Percentiles rank a stretch among this genome's conserved stretches.
phyloP scores from a whole-genome alignment of 2,113 vertebrate species.

The Lampris megalopsis region DNA sequence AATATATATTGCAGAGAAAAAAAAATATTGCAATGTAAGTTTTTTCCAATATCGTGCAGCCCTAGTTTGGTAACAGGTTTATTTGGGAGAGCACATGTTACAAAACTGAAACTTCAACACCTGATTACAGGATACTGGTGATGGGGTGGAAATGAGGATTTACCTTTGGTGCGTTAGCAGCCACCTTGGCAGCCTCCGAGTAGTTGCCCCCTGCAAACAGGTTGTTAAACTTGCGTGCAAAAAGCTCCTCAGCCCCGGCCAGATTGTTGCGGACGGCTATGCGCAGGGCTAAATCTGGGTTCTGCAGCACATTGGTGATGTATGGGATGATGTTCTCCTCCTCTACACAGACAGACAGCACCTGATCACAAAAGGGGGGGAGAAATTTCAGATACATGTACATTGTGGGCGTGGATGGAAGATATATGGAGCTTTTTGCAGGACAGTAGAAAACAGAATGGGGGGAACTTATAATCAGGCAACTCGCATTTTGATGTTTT shows the following conservation, averaged over 20 bases:
- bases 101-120: too few species aligned
- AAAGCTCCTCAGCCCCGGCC: constrained; percentile 96
- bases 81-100: too few species aligned
- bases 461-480: neutral
- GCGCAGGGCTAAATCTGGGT: constrained; percentile 95
- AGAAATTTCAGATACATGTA: neutral
- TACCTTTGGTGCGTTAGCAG: constrained; percentile 99
- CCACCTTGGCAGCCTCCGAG: constrained; percentile 97
- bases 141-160: too few species aligned
- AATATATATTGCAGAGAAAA: too few species aligned
- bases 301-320: constrained; percentile 98
- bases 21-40: too few species aligned
- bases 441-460: neutral
- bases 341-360: constrained; percentile 97
- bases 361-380: constrained; percentile 75
- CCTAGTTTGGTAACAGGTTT: too few species aligned
- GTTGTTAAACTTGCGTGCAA: constrained; percentile 97
- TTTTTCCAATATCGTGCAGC: too few species aligned
- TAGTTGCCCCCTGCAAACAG: constrained; percentile 96
- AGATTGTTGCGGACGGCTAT: constrained; percentile 99
- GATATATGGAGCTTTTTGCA: neutral
- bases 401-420: neutral
- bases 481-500: neutral
- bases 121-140: too few species aligned
- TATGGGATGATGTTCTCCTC: constrained; percentile 99